A percentile compares a stretch with the other conserved stretches of the same genome.
Conservation (phyloP, 2,113 vertebrate genomes). For the Microcebus griseorufus region DNA sequence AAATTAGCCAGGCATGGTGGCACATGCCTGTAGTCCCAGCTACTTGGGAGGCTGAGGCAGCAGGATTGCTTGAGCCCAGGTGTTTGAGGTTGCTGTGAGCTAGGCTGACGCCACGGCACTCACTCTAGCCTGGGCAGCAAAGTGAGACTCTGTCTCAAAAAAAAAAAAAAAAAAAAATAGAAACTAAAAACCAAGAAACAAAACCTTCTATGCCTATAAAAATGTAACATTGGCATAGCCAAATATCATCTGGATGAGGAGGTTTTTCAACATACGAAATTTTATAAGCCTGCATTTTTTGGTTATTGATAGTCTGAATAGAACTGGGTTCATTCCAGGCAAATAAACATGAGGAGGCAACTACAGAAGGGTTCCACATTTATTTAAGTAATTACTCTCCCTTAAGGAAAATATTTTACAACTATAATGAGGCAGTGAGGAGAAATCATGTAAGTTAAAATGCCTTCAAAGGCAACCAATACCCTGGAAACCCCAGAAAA, state of each 20-base stretch:
- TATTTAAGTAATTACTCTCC: not conserved
- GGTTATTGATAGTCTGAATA: not conserved
- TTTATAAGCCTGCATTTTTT: not conserved
- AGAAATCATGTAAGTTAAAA: constrained; percentile 5
- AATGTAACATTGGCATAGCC: not conserved
- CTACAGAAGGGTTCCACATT: not conserved
- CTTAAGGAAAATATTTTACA: not conserved
- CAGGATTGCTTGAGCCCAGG: too few relatives aligned
- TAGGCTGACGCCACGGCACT: too few relatives aligned
- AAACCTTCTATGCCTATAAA: not conserved
- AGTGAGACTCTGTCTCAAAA: too few relatives aligned
- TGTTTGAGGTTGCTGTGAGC: too few relatives aligned
- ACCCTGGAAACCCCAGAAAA: not conserved
- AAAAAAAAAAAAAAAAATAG: too few relatives aligned
- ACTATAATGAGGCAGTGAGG: not conserved
- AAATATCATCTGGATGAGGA: not conserved
- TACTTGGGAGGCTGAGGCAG: too few relatives aligned
- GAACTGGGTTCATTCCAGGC: not conserved
- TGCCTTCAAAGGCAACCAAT: not conserved
- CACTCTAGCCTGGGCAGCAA: too few relatives aligned
- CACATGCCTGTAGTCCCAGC: too few relatives aligned
- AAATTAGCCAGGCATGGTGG: too few relatives aligned
- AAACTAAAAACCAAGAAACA: not conserved
- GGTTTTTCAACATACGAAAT: not conserved
- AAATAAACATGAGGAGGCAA: not conserved